These are phyloP conservation scores for Anser cygnoides DNA, from an alignment of 2,113 vertebrate species.

Conservation along the genomic window DNA sequence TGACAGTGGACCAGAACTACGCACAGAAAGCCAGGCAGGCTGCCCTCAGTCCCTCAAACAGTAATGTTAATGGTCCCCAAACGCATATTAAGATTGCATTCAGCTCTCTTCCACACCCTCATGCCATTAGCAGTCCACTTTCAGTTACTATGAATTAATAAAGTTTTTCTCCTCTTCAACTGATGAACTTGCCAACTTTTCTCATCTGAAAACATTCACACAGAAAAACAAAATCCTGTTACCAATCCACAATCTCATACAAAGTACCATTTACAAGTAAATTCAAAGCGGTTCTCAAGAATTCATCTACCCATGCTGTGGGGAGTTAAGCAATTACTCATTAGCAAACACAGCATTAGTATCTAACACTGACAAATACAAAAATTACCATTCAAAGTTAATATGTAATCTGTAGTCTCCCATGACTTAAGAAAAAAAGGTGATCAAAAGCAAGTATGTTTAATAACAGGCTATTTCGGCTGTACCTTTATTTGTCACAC, in stretches of 20 bases:
- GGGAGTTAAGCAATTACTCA: neutral
- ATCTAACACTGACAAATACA: neutral
- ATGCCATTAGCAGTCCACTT: neutral
- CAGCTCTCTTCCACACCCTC: neutral
- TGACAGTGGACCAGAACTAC: neutral
- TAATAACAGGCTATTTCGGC: neutral
- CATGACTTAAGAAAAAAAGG: neutral
- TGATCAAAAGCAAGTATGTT: conserved; percentile 26
- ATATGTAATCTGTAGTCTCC: neutral
- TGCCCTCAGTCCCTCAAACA: neutral
- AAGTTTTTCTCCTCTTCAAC: neutral
- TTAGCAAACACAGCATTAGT: neutral
- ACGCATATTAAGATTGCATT: neutral
- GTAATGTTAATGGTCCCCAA: rapidly evolving
- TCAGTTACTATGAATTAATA: neutral
- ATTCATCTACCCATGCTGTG: neutral
- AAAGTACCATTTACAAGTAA: neutral
- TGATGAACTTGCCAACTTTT: neutral
- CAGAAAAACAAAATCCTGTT: neutral
- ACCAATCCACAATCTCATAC: neutral
- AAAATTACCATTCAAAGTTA: neutral
- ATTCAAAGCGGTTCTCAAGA: neutral
- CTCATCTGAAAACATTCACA: neutral
- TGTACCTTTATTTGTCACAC: conserved; percentile 1
- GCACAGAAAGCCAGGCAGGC: neutral